Percentiles rank a stretch among this genome's conserved stretches.
These are phyloP conservation scores for Microctenopoma steveboyesi DNA, from an alignment of 2,797 vertebrate species.

Conservation along the genomic window DNA sequence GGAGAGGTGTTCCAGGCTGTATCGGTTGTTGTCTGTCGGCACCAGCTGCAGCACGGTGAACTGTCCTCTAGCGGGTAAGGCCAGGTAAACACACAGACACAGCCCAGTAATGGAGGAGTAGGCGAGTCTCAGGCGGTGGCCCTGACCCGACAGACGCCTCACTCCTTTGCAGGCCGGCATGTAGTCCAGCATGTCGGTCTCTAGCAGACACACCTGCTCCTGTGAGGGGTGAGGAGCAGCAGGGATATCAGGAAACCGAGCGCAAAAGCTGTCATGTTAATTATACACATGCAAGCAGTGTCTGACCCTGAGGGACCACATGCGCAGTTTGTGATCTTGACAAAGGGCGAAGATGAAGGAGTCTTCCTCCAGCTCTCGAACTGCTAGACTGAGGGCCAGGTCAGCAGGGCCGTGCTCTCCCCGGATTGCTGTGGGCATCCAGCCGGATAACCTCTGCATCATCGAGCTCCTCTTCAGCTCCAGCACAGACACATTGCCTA, in stretches of 20 bases:
- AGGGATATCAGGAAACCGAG: too few relatives aligned
- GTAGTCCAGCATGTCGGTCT: slow-evolving; percentile 90
- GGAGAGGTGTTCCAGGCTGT: slow-evolving; percentile 93
- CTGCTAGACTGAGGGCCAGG: slow-evolving; percentile 87
- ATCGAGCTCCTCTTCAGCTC: slow-evolving; percentile 93
- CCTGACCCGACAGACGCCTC: slow-evolving; percentile 80
- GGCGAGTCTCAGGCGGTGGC: slow-evolving; percentile 87
- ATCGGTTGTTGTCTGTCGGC: slow-evolving; percentile 87
- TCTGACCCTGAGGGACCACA: slow-evolving; percentile 94
- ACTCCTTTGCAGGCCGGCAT: slow-evolving; percentile 88
- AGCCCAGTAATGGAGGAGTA: slow-evolving; percentile 88
- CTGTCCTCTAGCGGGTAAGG: slow-evolving; percentile 87
- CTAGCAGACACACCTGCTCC: slow-evolving; percentile 94
- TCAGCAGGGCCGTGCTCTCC: slow-evolving; percentile 87
- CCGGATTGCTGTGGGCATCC: slow-evolving; percentile 94
- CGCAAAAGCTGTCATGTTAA: background rate
- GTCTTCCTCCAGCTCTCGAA: slow-evolving; percentile 89
- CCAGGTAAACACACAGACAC: slow-evolving; percentile 89
- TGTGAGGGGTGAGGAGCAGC: slow-evolving; percentile 46
- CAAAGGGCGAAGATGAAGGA: slow-evolving; percentile 93
- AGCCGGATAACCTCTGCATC: slow-evolving; percentile 90
- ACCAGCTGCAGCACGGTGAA: slow-evolving; percentile 94
- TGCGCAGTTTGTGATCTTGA: slow-evolving; percentile 92
- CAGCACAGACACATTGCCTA: slow-evolving; percentile 82
- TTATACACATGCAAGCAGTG: too few relatives aligned